Conservation (phyloP, 2,888 invertebrate genomes). For the Pseudeuparius sepicola region DNA sequence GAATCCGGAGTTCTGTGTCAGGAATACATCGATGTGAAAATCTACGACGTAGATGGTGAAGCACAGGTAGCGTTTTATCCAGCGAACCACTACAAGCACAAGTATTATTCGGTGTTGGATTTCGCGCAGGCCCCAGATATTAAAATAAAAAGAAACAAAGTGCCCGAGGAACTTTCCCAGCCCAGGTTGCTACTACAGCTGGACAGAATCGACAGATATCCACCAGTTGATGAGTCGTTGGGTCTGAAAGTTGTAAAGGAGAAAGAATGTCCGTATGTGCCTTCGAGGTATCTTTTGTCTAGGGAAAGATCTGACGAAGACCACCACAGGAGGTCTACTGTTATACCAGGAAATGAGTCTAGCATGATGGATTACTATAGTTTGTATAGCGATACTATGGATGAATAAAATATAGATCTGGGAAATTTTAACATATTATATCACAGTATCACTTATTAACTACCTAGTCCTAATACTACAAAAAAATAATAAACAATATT, state of each 20-base stretch:
- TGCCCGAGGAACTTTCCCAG: conserved; percentile 25
- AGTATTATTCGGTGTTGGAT: conserved; percentile 46
- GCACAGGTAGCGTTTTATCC: conserved; percentile 39
- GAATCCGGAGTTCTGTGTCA: conserved; percentile 36
- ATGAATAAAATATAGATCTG: no score
- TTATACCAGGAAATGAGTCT: no score
- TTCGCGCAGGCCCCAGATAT: conserved; percentile 36
- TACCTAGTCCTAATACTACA: no score
- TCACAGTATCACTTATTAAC: no score
- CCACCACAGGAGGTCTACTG: no score
- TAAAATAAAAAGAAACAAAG: conserved; percentile 31
- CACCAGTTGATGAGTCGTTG: conserved; percentile 24
- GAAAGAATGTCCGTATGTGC: no score
- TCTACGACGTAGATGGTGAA: conserved; percentile 37
- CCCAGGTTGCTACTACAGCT: conserved; percentile 30
- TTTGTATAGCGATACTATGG: no score
- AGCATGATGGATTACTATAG: no score
- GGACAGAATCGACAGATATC: conserved; percentile 31
- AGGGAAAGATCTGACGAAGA: no score
- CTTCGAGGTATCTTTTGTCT: no score
- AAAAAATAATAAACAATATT: no score
- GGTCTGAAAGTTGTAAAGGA: background rate
- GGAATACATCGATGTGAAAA: conserved; percentile 39
- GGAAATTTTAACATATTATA: no score
- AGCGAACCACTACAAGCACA: conserved; percentile 41